phyloP scores from a whole-genome alignment of 2,888 invertebrate genomes.

The Caenorhabditis zanzibari region DNA sequence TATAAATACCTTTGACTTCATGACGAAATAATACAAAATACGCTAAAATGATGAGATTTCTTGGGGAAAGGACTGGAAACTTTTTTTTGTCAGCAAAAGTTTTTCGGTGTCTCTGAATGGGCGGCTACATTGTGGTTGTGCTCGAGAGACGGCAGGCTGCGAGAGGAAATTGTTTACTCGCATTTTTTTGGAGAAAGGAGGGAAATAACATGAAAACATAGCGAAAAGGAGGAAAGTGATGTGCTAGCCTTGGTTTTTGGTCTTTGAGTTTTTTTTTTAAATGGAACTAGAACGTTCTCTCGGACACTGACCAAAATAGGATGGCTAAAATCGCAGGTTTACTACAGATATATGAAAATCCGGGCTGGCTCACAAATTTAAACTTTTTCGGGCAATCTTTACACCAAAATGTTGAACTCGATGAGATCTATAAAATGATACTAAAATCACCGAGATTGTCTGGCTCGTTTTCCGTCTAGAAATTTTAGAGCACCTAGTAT shows the following conservation, averaged over 20 bases:
- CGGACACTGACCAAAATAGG: neutral
- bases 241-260: constrained; percentile 8
- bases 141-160: constrained; percentile 11
- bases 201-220: constrained; percentile 10
- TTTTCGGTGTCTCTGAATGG: constrained; percentile 15
- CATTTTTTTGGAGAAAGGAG: neutral
- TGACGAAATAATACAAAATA: constrained; percentile 48
- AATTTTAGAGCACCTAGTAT: too few species aligned
- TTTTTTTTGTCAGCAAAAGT: constrained; percentile 49
- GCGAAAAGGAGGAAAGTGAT: constrained; percentile 2
- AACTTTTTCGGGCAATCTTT: too few species aligned
- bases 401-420: too few species aligned
- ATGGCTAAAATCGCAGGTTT: neutral
- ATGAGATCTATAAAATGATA: too few species aligned
- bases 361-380: too few species aligned
- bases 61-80: neutral
- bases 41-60: constrained; percentile 35
- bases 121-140: constrained; percentile 34
- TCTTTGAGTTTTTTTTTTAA: constrained; percentile 16
- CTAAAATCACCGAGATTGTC: too few species aligned
- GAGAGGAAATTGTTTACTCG: constrained; percentile 38
- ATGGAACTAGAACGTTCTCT: constrained; percentile 14
- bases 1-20: neutral
- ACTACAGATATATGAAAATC: too few species aligned
- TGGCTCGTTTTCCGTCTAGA: too few species aligned